These are phyloP conservation scores for Wasmannia auropunctata DNA, from an alignment of 1,140 invertebrate species.

Conservation along the genomic window DNA sequence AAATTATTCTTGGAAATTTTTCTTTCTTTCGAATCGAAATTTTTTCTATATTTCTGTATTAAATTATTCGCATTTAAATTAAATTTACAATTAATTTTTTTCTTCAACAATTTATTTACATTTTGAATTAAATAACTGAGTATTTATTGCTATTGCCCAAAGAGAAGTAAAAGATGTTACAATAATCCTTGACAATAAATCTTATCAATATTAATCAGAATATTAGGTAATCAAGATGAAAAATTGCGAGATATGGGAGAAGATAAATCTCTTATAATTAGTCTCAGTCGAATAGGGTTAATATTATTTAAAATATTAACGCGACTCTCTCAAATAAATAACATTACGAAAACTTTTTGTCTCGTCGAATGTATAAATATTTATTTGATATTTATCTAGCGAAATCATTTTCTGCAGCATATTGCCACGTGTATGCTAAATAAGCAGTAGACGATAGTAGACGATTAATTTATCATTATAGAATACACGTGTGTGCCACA, in stretches of 20 bases:
- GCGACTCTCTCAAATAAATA: neutral
- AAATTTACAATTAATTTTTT: neutral
- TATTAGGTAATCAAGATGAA: constrained; percentile 4
- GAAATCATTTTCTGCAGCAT: neutral
- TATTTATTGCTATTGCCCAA: neutral
- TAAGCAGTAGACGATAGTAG: neutral
- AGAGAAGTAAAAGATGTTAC: neutral
- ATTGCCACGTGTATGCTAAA: neutral
- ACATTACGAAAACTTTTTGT: neutral
- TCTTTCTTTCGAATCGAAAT: neutral
- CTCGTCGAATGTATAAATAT: neutral
- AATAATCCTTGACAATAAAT: neutral
- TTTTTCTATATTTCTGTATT: neutral
- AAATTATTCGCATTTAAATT: constrained; percentile 19
- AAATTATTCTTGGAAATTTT: neutral
- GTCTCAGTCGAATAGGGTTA: neutral
- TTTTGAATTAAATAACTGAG: neutral
- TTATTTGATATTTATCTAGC: neutral
- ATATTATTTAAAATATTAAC: constrained; percentile 1
- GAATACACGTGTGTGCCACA: too few relatives aligned
- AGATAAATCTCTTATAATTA: neutral
- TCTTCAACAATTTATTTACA: neutral
- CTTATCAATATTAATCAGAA: neutral
- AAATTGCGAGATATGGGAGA: neutral
- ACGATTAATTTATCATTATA: neutral